Evolutionary conservation across 2,113 vertebrate species (phyloP).

Genomic region (Osmerus mordax): DNA sequence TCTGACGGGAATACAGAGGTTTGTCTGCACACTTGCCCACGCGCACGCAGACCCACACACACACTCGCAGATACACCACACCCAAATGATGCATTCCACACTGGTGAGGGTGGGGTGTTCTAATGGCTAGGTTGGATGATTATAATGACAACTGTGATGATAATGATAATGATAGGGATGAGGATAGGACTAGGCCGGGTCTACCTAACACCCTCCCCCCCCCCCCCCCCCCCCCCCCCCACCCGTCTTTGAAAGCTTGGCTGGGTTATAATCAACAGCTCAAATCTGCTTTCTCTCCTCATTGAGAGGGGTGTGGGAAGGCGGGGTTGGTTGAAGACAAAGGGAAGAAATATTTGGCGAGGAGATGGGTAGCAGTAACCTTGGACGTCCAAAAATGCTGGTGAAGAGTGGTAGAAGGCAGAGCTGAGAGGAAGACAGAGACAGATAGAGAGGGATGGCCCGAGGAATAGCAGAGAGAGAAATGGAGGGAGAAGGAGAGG

Average conservation of each 20-base stretch:
- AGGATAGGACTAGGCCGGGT: slow-evolving; percentile 55
- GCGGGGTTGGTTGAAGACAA: slow-evolving; percentile 15
- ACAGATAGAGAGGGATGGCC: slow-evolving; percentile 23
- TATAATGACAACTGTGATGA: slow-evolving; percentile 53
- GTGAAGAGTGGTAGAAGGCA: slow-evolving; percentile 16
- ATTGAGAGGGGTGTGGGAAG: not conserved
- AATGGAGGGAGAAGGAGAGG: slow-evolving; percentile 32
- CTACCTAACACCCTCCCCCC: not conserved
- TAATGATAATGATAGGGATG: slow-evolving; percentile 56
- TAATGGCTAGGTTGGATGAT: slow-evolving; percentile 57
- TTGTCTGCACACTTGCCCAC: slow-evolving; percentile 16
- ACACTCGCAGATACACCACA: slow-evolving; percentile 20
- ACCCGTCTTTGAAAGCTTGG: too few relatives aligned
- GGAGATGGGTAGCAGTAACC: too few relatives aligned
- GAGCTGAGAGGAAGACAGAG: slow-evolving; percentile 18
- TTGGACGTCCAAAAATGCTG: not conserved
- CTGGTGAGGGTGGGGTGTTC: slow-evolving; percentile 38
- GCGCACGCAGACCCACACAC: slow-evolving; percentile 13
- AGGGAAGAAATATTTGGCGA: not conserved
- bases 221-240: too few relatives aligned
- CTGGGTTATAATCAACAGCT: too few relatives aligned
- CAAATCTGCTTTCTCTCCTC: too few relatives aligned
- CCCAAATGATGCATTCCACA: slow-evolving; percentile 41
- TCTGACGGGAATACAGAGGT: not conserved
- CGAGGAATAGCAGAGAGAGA: slow-evolving; percentile 42